phyloP scores from a whole-genome alignment of 2,113 vertebrate genomes.

The Orycteropus afer region DNA sequence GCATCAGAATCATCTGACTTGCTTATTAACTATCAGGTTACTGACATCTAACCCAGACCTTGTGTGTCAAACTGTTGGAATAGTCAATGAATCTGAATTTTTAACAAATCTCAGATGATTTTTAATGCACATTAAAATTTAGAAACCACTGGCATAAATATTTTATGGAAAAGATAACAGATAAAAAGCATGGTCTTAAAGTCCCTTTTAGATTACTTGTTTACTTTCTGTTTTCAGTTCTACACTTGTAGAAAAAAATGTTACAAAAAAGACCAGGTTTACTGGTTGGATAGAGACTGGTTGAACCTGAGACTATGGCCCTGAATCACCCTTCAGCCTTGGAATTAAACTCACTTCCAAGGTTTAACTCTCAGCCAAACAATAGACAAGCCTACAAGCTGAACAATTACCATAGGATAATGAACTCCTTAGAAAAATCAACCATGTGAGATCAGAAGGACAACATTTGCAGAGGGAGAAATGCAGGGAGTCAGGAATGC shows the following conservation, averaged over 20 bases:
- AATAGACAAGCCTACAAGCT: too few species aligned
- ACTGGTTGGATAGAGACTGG: too few species aligned
- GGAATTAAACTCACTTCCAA: too few species aligned
- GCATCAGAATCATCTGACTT: not conserved
- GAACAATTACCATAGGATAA: too few species aligned
- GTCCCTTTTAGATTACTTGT: not conserved
- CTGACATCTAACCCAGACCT: not conserved
- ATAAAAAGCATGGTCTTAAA: not conserved
- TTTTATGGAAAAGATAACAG: not conserved
- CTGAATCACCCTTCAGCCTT: too few species aligned
- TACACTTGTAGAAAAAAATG: constrained; percentile 36
- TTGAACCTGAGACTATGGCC: too few species aligned
- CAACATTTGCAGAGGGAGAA: too few species aligned
- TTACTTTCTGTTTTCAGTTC: not conserved
- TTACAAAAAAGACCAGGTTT: too few species aligned
- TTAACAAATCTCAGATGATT: not conserved
- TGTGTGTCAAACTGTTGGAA: not conserved
- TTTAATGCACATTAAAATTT: not conserved
- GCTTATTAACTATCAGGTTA: not conserved
- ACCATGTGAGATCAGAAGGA: too few species aligned
- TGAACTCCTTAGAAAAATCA: too few species aligned
- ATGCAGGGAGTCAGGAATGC: too few species aligned
- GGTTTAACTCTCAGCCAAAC: too few species aligned
- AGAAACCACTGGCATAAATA: not conserved
- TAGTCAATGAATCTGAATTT: not conserved